Base-by-base conservation (phyloP, 2,797 vertebrate genomes). In the Otolemur crassicaudatus region DNA sequence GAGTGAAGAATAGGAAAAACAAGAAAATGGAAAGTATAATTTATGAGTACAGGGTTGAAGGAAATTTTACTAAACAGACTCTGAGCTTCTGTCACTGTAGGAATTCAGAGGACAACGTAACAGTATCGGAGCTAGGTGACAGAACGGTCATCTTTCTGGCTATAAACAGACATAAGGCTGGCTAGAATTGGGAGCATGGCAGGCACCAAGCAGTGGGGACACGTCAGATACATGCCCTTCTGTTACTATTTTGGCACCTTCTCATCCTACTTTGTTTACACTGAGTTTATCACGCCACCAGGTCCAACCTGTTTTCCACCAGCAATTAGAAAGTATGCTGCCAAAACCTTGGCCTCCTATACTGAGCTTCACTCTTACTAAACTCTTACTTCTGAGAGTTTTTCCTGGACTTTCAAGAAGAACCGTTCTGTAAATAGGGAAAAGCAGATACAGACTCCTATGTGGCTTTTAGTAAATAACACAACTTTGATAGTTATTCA, bases 251-350 rank as follows among this genome's bases (percentile, higher is more conserved):
- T 92, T 95, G 75, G 70, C 70, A 79, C 23, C 43, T 94, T 34
- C 3, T 72, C 20, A 7, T 92, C 75, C 67, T 56, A 34, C 46
- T 94, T 96, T 91, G 83, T 95, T 91, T 90, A 91, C n/a, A 53
- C 76, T 70, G 86, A 83, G 34, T 80, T 90, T 87, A 63, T 84
- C 61, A 0, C 58, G 80, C 43, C 56, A 80, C 80, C 53, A 84
- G 49, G 23, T 90, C 92, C 95, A 72, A 84, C 94, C 83, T 94
- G 82, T 95, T 95, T 94, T 82, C 88, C 70, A 63, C 46, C 77
- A 96, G 31, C 70, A 90, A 2, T 87, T 77, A 40, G 40, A 5
- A 40, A 91, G 56, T 65, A 69, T 27, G 79, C 49, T 87, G 58
- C 89, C 83, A 94, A 90, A 91, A 91, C 43, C 67, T 96, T 87